These are phyloP conservation scores for Ips typographus DNA, from an alignment of 1,140 invertebrate genomes.

Conservation along the genomic window DNA sequence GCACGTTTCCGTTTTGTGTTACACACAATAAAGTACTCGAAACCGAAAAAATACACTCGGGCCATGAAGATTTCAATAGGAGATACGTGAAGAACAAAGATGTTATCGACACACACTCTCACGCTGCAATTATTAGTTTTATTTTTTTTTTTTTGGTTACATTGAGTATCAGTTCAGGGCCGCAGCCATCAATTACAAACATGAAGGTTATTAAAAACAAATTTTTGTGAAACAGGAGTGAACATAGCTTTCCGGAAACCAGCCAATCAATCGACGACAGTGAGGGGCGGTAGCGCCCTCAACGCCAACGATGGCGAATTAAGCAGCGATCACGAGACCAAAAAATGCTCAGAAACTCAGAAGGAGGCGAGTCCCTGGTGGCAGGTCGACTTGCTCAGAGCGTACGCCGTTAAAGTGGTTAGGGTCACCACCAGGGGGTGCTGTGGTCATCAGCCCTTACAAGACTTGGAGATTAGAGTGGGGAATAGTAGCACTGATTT, in stretches of 20 bases:
- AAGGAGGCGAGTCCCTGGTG: constrained; percentile 89
- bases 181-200: too few relatives aligned
- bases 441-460: constrained; percentile 81
- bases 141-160: too few relatives aligned
- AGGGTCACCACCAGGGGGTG: constrained; percentile 79
- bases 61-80: too few relatives aligned
- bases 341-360: constrained; percentile 85
- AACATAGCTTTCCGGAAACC: constrained; percentile 87
- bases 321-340: constrained; percentile 81
- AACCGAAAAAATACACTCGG: too few relatives aligned
- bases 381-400: constrained; percentile 81
- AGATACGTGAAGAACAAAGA: too few relatives aligned
- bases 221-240: constrained; percentile 60
- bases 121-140: too few relatives aligned
- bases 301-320: constrained; percentile 86
- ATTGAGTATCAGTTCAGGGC: too few relatives aligned
- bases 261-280: constrained; percentile 85
- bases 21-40: too few relatives aligned
- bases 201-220: too few relatives aligned
- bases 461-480: constrained; percentile 88
- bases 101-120: too few relatives aligned
- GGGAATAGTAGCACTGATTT: constrained; percentile 85
- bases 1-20: too few relatives aligned
- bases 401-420: constrained; percentile 81
- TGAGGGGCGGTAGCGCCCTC: constrained; percentile 73